A percentile compares a stretch with the other conserved stretches of the same genome.
These are phyloP conservation scores for Mimas tiliae DNA, from an alignment of 2,888 invertebrate genomes.

Conservation along the genomic window DNA sequence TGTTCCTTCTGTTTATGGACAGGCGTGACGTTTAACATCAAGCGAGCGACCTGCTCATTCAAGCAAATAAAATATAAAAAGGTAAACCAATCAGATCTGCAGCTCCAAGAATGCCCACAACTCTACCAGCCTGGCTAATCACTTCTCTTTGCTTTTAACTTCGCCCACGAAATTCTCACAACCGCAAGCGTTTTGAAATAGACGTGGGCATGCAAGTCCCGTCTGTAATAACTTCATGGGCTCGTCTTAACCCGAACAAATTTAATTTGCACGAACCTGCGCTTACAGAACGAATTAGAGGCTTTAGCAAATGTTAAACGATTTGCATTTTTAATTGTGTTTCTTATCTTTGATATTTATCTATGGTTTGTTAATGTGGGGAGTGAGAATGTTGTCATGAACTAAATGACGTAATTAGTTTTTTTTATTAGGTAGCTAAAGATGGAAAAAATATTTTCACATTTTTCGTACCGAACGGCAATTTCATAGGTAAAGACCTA, in stretches of 20 bases:
- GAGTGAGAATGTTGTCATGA: neutral
- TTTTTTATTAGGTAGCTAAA: too few relatives aligned
- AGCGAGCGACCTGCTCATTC: too few relatives aligned
- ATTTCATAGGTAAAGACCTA: too few relatives aligned
- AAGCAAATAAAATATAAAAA: too few relatives aligned
- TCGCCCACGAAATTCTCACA: neutral
- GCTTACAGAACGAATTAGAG: conserved; percentile 25
- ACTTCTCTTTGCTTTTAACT: neutral
- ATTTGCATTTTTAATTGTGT: conserved; percentile 18
- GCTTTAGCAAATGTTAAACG: neutral
- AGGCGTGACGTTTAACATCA: too few relatives aligned
- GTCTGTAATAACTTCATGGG: conserved; percentile 26
- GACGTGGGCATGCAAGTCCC: conserved; percentile 25
- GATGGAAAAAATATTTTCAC: too few relatives aligned
- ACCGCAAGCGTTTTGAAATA: conserved; percentile 22
- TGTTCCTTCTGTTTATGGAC: too few relatives aligned
- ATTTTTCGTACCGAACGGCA: too few relatives aligned
- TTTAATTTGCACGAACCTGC: conserved; percentile 34
- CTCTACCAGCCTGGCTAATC: neutral
- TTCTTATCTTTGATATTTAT: conserved; percentile 12
- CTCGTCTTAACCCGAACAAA: conserved; percentile 34
- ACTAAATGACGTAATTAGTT: neutral
- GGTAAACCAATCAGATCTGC: too few relatives aligned
- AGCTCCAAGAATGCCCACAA: too few relatives aligned
- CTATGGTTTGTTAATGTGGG: neutral